A percentile compares a stretch with the other conserved stretches of the same genome.
Conservation (phyloP, 2,797 vertebrate species). For the Mergus octosetaceus region DNA sequence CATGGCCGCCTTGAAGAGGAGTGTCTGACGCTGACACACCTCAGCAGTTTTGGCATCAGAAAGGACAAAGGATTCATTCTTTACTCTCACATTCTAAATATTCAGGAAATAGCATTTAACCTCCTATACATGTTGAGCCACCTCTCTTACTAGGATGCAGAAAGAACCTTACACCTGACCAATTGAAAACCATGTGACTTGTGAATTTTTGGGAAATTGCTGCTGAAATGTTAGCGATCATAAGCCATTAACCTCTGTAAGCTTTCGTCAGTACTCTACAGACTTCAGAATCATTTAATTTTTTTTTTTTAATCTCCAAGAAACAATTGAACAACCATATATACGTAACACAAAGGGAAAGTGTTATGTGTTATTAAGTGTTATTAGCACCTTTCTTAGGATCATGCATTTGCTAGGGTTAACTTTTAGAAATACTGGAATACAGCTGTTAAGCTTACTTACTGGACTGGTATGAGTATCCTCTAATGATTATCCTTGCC, state of each 20-base stretch:
- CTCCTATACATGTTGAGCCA: not conserved
- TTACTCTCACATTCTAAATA: not conserved
- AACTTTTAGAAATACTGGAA: too few species aligned
- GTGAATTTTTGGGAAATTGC: not conserved
- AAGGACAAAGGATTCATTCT: not conserved
- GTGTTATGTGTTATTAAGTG: too few species aligned
- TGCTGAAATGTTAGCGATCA: not conserved
- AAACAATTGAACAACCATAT: not conserved
- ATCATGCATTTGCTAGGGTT: too few species aligned
- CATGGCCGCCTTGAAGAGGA: not conserved
- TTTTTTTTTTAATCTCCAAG: not conserved
- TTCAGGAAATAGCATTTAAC: not conserved
- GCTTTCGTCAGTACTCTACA: not conserved
- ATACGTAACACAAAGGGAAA: not conserved
- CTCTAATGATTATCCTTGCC: too few species aligned
- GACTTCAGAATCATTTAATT: not conserved
- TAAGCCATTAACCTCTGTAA: not conserved
- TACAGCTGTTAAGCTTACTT: too few species aligned
- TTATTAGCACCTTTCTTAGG: too few species aligned
- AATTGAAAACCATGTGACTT: too few species aligned
- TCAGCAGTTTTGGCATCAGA: not conserved
- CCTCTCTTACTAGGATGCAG: not conserved
- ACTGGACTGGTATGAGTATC: too few species aligned
- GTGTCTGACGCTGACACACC: not conserved
- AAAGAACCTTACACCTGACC: not conserved